Conservation (phyloP, 2,888 invertebrate genomes). For the Pachycephus smyrnensis region DNA sequence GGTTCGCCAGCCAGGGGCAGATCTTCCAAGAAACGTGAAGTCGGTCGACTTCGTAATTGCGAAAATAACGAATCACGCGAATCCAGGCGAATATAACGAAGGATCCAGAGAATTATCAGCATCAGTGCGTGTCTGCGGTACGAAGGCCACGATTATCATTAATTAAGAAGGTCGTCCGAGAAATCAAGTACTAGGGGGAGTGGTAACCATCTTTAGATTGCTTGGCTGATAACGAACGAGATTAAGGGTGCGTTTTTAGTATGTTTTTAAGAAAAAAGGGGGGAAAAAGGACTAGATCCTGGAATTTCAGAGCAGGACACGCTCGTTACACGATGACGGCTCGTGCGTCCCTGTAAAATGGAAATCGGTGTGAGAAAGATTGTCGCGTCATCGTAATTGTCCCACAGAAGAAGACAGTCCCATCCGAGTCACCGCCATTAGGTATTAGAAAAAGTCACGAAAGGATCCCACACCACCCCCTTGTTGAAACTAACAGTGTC, state of each 20-base stretch:
- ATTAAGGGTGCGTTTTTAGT: not conserved
- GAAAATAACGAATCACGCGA: not conserved
- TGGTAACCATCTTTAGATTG: not conserved
- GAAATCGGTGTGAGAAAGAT: not conserved
- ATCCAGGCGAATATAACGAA: not conserved
- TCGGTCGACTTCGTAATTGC: not conserved
- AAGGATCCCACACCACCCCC: not conserved
- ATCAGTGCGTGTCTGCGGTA: not conserved
- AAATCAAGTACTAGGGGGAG: not conserved
- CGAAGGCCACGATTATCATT: not conserved
- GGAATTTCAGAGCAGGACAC: not conserved
- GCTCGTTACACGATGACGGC: not conserved
- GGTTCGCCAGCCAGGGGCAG: not conserved
- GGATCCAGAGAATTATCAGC: not conserved
- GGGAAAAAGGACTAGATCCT: not conserved
- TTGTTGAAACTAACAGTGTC: not conserved
- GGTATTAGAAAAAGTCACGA: not conserved
- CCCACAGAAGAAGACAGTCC: not conserved
- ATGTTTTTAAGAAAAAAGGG: not conserved
- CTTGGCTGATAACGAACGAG: not conserved
- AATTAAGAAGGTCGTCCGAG: not conserved
- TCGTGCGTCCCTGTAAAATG: not conserved
- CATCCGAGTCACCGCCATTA: not conserved
- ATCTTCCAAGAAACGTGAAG: not conserved
- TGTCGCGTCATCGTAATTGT: not conserved